phyloP scores from a whole-genome alignment of 1,140 invertebrate genomes.

The Sarcophaga peregrina region DNA sequence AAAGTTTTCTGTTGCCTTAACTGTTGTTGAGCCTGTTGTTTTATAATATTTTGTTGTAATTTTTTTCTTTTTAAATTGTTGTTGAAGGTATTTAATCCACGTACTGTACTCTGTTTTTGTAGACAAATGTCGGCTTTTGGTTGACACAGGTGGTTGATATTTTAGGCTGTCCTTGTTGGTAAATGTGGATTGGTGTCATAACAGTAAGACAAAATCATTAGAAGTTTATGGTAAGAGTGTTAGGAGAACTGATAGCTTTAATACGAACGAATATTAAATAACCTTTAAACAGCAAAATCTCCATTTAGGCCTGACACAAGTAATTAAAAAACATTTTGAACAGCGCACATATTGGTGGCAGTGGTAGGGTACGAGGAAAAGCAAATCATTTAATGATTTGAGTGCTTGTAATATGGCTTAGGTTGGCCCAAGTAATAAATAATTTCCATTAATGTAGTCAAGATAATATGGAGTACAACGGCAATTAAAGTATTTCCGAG shows the following conservation, averaged over 20 bases:
- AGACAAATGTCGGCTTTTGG: no score
- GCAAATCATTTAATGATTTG: no score
- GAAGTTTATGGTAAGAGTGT: neutral
- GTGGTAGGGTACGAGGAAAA: no score
- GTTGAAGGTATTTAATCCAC: neutral
- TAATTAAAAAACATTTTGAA: neutral
- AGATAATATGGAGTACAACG: no score
- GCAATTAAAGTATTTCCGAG: no score
- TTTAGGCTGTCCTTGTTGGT: neutral
- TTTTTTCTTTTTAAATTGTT: neutral
- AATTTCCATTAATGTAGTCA: no score
- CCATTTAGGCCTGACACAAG: neutral
- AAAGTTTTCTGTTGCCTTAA: neutral
- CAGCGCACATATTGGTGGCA: no score
- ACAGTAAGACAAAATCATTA: neutral
- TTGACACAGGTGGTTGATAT: neutral
- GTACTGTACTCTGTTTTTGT: no score
- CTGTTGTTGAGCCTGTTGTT: neutral
- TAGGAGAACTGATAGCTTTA: neutral
- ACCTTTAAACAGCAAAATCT: neutral
- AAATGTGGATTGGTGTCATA: neutral
- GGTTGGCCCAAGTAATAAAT: no score
- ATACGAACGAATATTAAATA: neutral
- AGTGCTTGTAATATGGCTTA: no score
- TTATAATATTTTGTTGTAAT: neutral